Conservation (phyloP, 2,888 invertebrate genomes). For the Digitonthophagus gazella region DNA sequence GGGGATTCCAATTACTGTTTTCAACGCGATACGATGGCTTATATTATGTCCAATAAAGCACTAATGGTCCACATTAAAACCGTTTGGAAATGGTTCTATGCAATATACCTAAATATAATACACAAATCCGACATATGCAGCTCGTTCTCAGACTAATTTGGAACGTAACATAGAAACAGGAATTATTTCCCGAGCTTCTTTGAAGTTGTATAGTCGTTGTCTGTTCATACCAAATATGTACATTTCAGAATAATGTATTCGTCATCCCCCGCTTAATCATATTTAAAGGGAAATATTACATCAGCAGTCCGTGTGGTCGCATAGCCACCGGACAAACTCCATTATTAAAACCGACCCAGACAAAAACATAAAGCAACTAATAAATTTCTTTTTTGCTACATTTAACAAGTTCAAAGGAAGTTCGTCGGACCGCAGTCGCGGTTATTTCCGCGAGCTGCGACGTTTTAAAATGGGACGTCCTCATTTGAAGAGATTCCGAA, state of each 20-base stretch:
- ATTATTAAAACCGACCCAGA: neutral
- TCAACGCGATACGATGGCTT: neutral
- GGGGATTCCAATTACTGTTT: too few species aligned
- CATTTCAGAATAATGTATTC: neutral
- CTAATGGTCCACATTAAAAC: too few species aligned
- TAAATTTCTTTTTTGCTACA: slow-evolving; percentile 27
- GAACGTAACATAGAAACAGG: too few species aligned
- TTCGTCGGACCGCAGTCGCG: neutral
- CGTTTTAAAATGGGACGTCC: neutral
- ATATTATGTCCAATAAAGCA: neutral
- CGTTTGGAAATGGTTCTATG: too few species aligned
- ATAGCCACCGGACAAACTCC: neutral
- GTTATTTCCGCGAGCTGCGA: neutral
- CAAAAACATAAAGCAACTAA: slow-evolving; percentile 19
- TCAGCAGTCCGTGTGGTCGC: neutral
- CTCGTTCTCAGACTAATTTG: too few species aligned
- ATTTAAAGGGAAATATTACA: neutral
- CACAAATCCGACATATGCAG: too few species aligned
- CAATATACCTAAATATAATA: too few species aligned
- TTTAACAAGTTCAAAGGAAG: slow-evolving; percentile 27
- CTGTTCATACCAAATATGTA: too few species aligned
- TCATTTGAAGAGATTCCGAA: neutral
- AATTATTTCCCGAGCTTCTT: too few species aligned
- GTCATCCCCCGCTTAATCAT: neutral
- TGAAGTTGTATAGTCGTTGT: too few species aligned